These are phyloP conservation scores for Esperia sulphurella DNA, from an alignment of 2,888 invertebrate species.

Conservation along the genomic window DNA sequence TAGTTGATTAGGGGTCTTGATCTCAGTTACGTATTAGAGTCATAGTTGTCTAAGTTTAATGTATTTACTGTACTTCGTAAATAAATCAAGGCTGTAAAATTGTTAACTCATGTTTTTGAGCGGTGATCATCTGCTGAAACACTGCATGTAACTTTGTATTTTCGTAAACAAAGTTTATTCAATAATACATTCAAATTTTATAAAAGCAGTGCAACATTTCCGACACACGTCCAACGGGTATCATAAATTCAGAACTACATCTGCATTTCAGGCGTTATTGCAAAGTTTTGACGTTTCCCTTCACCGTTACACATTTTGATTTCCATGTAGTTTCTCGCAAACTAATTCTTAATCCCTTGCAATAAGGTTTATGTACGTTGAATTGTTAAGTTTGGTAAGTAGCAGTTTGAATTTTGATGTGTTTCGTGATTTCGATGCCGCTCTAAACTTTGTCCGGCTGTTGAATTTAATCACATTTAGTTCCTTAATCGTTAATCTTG, in stretches of 20 bases:
- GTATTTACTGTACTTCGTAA: too few relatives aligned
- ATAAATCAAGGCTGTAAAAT: too few relatives aligned
- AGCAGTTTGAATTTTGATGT: slow-evolving; percentile 7
- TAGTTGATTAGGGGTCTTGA: too few relatives aligned
- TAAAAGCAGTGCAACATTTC: not conserved
- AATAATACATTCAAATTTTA: not conserved
- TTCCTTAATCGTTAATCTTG: not conserved
- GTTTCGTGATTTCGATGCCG: slow-evolving; percentile 3
- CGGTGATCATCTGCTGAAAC: too few relatives aligned
- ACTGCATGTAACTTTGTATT: too few relatives aligned
- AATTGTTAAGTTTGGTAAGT: not conserved
- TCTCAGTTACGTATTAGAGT: too few relatives aligned
- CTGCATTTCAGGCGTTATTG: slow-evolving; percentile 2
- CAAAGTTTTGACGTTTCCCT: not conserved
- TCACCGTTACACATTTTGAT: not conserved
- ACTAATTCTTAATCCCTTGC: not conserved
- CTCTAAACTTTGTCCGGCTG: slow-evolving; percentile 2
- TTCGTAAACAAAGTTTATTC: too few relatives aligned
- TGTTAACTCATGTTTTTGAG: too few relatives aligned
- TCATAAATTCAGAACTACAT: slow-evolving; percentile 1
- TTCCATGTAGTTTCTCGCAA: not conserved
- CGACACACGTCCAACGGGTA: not conserved
- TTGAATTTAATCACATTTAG: slow-evolving; percentile 2
- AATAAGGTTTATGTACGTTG: not conserved
- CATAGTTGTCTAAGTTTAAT: too few relatives aligned